Conservation (phyloP, 1,140 invertebrate genomes). For the Penaeus indicus region DNA sequence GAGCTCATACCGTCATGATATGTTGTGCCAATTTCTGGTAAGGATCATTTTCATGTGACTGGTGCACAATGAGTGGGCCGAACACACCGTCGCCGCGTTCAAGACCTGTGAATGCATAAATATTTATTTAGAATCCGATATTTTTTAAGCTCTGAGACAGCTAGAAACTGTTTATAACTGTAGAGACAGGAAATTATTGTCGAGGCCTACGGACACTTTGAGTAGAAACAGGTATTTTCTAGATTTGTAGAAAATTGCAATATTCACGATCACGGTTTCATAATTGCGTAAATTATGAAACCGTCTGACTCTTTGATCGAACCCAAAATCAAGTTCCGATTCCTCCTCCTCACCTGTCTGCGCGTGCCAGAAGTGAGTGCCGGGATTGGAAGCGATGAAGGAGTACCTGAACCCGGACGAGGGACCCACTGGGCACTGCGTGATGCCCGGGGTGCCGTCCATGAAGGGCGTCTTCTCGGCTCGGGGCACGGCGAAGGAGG, state of each 20-base stretch:
- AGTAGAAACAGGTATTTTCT: neutral
- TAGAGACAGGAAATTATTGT: too few species aligned
- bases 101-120: slow-evolving; percentile 74
- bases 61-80: slow-evolving; percentile 83
- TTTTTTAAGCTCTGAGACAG: too few species aligned
- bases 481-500: neutral
- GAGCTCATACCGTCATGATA: slow-evolving; percentile 76
- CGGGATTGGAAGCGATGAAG: slow-evolving; percentile 72
- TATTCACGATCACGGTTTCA: too few species aligned
- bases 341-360: slow-evolving; percentile 76
- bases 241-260: neutral
- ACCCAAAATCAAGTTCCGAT: slow-evolving; percentile 71
- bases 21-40: slow-evolving; percentile 85
- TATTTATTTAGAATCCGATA: too few species aligned
- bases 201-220: too few species aligned
- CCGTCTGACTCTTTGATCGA: neutral
- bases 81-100: slow-evolving; percentile 86
- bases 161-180: neutral
- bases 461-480: slow-evolving; percentile 81
- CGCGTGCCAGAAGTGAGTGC: slow-evolving; percentile 92
- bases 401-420: slow-evolving; percentile 80
- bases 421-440: slow-evolving; percentile 89
- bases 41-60: slow-evolving; percentile 79
- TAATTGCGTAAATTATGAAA: neutral
- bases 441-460: slow-evolving; percentile 90